Evolutionary conservation across 2,113 vertebrate genomes (phyloP), one percentile per base, ranked within the genome.

Genomic region (Colius striatus): DNA sequence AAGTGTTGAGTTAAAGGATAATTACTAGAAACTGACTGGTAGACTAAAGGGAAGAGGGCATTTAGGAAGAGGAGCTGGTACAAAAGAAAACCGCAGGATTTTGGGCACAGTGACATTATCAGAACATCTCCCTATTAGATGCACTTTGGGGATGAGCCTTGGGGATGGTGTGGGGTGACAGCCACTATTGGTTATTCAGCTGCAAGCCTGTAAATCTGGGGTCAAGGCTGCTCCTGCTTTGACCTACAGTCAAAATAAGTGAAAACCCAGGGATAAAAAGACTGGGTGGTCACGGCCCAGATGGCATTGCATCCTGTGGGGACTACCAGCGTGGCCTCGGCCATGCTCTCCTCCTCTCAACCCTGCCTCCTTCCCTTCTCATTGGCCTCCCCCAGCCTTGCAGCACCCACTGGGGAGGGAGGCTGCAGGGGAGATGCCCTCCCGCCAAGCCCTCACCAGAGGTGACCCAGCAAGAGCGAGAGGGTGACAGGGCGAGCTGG

Each of bases 1-100:
- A 94, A 95, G 60, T 83, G 92, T 73, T 60, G 80, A 87, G 80
- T 96, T 95, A 92, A 91, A 96, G 84, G 85, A 83, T 85, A 71
- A 89, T 95, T 92, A 43, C 87, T 81, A 91, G 77, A 84, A 96
- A 83, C 13, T 55, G 91, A 36, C 29, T 58, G 71, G 50, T 79
- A 62, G 83, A 50, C 45, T 29, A 57, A 72, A 74, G 51, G 58
- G 50, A 79, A 55, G 84, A 47, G 60, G 34, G 23, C 19, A 23
- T 53, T 43, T 48, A 22, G 16, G 38, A 5, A 19, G 65, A 43
- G 21, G 21, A 36, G 6, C 8, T 26, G 80, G 51, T 54, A 43
- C 38, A 47, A 77, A 70, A 87, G 22, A 66, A 45, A 95, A 50
- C 27, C 32, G 45, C 18, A 15, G 5, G 43, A 8, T 86, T 84